A percentile compares a stretch with the other conserved stretches of the same genome.
phyloP scores from a whole-genome alignment of 1,140 invertebrate genomes.

The Solenopsis fugax region DNA sequence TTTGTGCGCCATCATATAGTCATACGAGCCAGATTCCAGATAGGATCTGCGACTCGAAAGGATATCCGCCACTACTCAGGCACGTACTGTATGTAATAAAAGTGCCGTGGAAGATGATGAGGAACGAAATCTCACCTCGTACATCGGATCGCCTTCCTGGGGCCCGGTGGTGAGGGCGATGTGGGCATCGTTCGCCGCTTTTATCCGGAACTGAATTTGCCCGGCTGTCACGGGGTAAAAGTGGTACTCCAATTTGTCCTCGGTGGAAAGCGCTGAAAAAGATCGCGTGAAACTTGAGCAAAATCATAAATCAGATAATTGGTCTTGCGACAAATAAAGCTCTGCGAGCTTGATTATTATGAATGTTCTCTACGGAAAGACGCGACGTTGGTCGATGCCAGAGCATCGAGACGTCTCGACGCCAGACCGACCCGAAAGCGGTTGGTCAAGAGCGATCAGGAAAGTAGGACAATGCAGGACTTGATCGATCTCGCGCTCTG shows the following conservation, averaged over 20 bases:
- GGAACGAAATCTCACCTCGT: conserved; percentile 87
- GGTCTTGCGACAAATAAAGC: neutral
- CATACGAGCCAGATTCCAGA: neutral
- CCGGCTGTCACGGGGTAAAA: conserved; percentile 91
- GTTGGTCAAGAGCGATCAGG: neutral
- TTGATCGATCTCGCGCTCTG: conserved; percentile 61
- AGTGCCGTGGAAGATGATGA: neutral
- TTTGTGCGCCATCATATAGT: neutral
- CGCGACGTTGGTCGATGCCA: neutral
- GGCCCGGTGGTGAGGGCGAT: conserved; percentile 90
- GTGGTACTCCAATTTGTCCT: conserved; percentile 93
- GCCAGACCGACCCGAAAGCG: neutral
- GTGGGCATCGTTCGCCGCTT: conserved; percentile 93
- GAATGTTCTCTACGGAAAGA: too few relatives aligned
- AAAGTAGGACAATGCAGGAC: conserved; percentile 72
- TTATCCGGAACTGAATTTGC: conserved; percentile 91
- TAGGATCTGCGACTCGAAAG: conserved; percentile 8
- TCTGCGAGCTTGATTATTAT: neutral
- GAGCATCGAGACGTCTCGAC: conserved; percentile 51
- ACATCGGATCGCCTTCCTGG: conserved; percentile 90
- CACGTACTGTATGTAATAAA: neutral
- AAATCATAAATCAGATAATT: neutral
- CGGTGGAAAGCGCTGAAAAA: conserved; percentile 90
- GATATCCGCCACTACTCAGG: neutral
- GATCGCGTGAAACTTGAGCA: neutral